Conservation (phyloP, 2,888 invertebrate genomes). For the Isoperla grammatica region DNA sequence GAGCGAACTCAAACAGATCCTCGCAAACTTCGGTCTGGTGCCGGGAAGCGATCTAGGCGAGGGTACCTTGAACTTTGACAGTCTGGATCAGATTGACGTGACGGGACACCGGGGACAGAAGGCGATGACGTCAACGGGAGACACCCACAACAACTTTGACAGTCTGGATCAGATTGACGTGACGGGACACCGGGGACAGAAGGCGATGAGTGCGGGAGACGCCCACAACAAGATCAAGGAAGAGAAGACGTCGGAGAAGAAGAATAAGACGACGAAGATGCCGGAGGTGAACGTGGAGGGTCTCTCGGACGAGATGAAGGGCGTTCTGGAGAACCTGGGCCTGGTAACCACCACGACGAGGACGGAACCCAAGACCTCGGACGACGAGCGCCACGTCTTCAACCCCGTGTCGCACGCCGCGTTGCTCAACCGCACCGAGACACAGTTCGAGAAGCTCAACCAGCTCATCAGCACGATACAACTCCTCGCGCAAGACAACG, state of each 20-base stretch:
- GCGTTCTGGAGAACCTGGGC: constrained; percentile 43
- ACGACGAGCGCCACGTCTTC: constrained; percentile 40
- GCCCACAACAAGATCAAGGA: not conserved
- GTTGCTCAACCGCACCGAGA: constrained; percentile 34
- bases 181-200: too few relatives aligned
- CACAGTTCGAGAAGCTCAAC: constrained; percentile 38
- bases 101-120: too few relatives aligned
- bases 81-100: constrained; percentile 4
- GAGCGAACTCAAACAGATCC: constrained; percentile 44
- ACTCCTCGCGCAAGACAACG: constrained; percentile 43
- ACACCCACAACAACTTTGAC: not conserved
- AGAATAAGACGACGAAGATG: not conserved
- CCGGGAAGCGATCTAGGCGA: constrained; percentile 21
- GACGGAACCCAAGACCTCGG: not conserved
- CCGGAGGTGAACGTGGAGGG: constrained; percentile 31
- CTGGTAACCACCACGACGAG: constrained; percentile 32
- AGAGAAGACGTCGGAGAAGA: not conserved
- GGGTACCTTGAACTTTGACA: constrained; percentile 18
- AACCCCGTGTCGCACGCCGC: constrained; percentile 40
- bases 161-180: constrained; percentile 6
- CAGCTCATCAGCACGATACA: constrained; percentile 45
- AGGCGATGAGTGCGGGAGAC: too few relatives aligned
- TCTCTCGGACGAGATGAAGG: constrained; percentile 41
- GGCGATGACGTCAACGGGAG: not conserved
- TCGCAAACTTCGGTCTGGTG: constrained; percentile 45